Base-by-base conservation (phyloP, 2,113 vertebrate species). In the Alectura lathami region DNA sequence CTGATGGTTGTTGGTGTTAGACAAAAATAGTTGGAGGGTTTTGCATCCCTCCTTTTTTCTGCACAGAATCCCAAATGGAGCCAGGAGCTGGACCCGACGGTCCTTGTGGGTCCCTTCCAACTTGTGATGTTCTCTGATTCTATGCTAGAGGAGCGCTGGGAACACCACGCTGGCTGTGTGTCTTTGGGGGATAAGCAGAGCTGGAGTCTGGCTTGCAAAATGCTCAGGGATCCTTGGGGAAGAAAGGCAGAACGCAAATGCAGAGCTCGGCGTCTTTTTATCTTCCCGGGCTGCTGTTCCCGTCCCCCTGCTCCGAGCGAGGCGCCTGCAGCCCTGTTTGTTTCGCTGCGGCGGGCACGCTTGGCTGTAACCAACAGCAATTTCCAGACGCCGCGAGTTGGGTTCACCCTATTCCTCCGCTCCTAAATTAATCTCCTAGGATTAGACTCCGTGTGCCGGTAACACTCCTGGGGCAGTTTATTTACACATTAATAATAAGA, bases 401-500 rank as follows among this genome's bases (percentile, higher is more conserved):
- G 7, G 51, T 59, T 96, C 82, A 47, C 89, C 92, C 94, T 72
- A 32, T 83, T 89, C 96, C 78, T 26, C 3, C 3, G 29, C 89
- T 92, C 91, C 38, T 81, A 78, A 94, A 96, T 97, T 62, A 94
- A 94, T 95, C 96, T 94, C 92, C 91, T 15, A 51, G 96, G 95
- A 96, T 78, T 48, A 54, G 93, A 83, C 66, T 87, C 88, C 32
- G 38, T 43, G 62, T 78, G 86, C 96, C 20, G 24, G 93, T 51
- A 88, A 84, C 42, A 10, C 94, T 97, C 96, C 97, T 4, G 93
- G 93, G 89, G 83, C 51, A 85, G 90, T 94, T 95, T 93, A 89
- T 96, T 94, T 93, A 73, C 97, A 88, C 76, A 34, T 89, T 83
- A 91, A 93, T 91, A 97, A 96, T 79, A 81, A 56, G 18, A 36